phyloP scores from a whole-genome alignment of 1,140 invertebrate species.

The Papilio polytes region DNA sequence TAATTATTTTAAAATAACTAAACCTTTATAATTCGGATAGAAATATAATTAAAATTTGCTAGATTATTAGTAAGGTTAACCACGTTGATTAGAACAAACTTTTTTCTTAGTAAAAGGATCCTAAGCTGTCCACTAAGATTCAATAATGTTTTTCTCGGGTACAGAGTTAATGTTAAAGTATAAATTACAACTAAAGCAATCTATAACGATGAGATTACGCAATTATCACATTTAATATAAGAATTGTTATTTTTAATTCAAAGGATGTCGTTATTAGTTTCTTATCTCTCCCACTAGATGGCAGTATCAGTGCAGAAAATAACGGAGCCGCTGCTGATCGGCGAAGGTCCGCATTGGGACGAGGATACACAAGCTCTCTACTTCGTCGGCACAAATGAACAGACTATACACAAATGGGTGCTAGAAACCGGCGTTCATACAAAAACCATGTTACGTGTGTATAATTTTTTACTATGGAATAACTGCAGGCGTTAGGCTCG shows the following conservation, averaged over 20 bases:
- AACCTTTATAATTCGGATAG: too few species aligned
- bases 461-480: neutral
- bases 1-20: too few species aligned
- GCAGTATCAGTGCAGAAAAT: slow-evolving; percentile 59
- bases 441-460: slow-evolving; percentile 59
- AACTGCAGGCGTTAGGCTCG: neutral
- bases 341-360: slow-evolving; percentile 87
- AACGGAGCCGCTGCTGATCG: slow-evolving; percentile 59
- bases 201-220: too few species aligned
- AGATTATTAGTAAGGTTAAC: too few species aligned
- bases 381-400: slow-evolving; percentile 83
- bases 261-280: slow-evolving; percentile 77
- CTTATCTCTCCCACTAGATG: slow-evolving; percentile 28
- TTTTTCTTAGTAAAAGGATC: too few species aligned
- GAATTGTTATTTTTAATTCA: neutral
- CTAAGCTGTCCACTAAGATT: too few species aligned
- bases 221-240: too few species aligned
- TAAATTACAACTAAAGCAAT: too few species aligned
- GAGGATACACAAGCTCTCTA: slow-evolving; percentile 77
- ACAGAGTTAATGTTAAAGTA: too few species aligned
- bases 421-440: slow-evolving; percentile 68
- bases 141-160: too few species aligned
- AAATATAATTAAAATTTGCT: too few species aligned
- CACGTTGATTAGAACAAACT: too few species aligned
- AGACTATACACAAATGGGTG: slow-evolving; percentile 83